Percentiles rank a stretch among this genome's conserved stretches.
Evolutionary conservation across 2,888 invertebrate genomes (phyloP).

Genomic region (Chironomus riparius): DNA sequence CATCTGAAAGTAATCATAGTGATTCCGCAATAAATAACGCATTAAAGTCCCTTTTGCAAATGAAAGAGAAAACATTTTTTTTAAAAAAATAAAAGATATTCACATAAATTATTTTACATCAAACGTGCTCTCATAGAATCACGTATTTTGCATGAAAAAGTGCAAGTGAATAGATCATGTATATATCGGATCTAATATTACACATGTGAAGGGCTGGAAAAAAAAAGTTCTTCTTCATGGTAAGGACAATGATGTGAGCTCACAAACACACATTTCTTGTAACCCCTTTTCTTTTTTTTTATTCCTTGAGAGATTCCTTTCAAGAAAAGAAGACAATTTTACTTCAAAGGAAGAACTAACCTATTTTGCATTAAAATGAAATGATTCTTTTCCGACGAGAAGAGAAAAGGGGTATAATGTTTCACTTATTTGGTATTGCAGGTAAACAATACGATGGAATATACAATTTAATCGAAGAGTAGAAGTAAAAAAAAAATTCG

Average conservation of each 20-base stretch:
- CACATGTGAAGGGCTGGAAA: background rate
- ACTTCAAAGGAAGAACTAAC: background rate
- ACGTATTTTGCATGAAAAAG: slow-evolving; percentile 24
- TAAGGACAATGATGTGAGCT: background rate
- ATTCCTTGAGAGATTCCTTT: background rate
- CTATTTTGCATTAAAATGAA: slow-evolving; percentile 27
- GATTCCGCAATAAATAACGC: slow-evolving; percentile 21
- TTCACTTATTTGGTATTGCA: slow-evolving; percentile 26
- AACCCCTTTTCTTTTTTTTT: background rate
- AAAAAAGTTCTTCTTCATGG: background rate
- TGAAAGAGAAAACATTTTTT: background rate
- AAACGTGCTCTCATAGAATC: slow-evolving; percentile 11
- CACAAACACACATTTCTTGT: background rate
- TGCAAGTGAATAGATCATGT: slow-evolving; percentile 26
- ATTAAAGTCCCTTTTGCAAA: slow-evolving; percentile 6
- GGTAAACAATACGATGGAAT: background rate
- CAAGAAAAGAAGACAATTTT: background rate
- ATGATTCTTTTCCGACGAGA: background rate
- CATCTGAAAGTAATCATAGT: background rate
- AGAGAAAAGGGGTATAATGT: slow-evolving; percentile 11
- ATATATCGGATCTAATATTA: background rate
- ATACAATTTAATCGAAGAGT: background rate
- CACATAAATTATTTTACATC: slow-evolving; percentile 22
- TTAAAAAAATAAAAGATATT: background rate
- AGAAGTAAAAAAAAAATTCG: too few species aligned